Evolutionary conservation across 1,140 invertebrate species (phyloP).

Genomic region (Drosophila mayri): DNA sequence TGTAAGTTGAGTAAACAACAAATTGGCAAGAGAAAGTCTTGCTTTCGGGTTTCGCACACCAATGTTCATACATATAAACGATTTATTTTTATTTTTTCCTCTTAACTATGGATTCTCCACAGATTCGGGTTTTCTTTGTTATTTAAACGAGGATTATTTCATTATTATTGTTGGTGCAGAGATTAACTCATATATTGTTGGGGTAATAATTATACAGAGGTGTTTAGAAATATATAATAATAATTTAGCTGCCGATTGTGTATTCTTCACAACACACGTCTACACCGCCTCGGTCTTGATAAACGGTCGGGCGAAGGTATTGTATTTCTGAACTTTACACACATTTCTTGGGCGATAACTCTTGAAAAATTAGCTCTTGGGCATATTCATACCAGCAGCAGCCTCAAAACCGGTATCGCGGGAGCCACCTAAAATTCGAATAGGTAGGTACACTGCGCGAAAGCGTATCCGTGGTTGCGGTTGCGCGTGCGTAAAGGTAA

Average conservation of each 20-base stretch:
- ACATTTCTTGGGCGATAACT: constrained; percentile 51
- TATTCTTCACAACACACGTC: constrained; percentile 23
- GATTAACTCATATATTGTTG: constrained; percentile 10
- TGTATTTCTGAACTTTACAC: constrained; percentile 50
- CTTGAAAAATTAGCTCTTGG: constrained; percentile 52
- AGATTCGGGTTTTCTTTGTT: constrained; percentile 34
- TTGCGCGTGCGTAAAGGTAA: constrained; percentile 2
- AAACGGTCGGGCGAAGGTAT: constrained; percentile 21
- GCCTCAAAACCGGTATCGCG: constrained; percentile 47
- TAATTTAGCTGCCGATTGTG: constrained; percentile 3
- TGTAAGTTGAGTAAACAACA: constrained; percentile 29
- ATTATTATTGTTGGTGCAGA: neutral
- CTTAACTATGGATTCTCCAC: constrained; percentile 20
- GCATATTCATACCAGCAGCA: constrained; percentile 51
- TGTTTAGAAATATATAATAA: constrained; percentile 1
- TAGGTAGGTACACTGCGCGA: constrained; percentile 25
- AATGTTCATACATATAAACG: constrained; percentile 2
- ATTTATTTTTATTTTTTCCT: neutral
- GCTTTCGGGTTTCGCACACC: constrained; percentile 27
- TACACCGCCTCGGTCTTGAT: constrained; percentile 5
- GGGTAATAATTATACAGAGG: constrained; percentile 7
- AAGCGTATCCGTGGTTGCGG: neutral
- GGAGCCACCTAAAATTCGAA: constrained; percentile 50
- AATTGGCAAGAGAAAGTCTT: constrained; percentile 49
- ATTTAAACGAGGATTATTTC: constrained; percentile 26